Evolutionary conservation across 23 tunicate genomes (phyloP), one percentile per base, ranked within the genome.

Genomic region (Halocynthia roretzi): DNA sequence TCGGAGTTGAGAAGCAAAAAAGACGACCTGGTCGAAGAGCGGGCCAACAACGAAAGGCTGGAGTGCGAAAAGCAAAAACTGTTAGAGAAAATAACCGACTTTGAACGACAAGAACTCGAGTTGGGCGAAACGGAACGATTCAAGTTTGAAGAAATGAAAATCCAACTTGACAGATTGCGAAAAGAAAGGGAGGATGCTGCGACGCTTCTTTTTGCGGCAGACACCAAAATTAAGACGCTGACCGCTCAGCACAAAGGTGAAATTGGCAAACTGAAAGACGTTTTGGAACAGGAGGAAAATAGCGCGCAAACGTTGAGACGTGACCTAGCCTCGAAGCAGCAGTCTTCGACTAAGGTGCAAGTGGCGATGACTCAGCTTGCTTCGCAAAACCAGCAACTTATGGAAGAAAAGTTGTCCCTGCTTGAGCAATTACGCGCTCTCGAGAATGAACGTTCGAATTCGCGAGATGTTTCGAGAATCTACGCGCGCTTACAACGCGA

Each of bases 361-460:
- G 7, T 86, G 2, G 93, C 93, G 11, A 77, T 87, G 80, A 71
- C 80, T 75, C 82, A 82, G 51, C 75, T 87, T 11, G 78, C 93
- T 10, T 76, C 82, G 6, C 93, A 87, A 77, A 87, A 87, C 76
- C 93, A 87, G 57, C 86, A 82, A 51, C 83, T 87, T 7, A 56
- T 82, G 64, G 86, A 87, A 48, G 83, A 87, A 70, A 87, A 87
- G 56, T 57, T 82, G 5, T 55, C 80, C 7, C 74, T 87, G 0
- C 83, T 76, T 52, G 93, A 87, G 19, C 80, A 78, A 70, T 81
- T 86, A 23, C 51, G 85, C 54, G 49, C 68, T 51, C 86, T 87
- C 6, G 93, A 87, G 57, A 77, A 82, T 0, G 82, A 68, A 22
- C 87, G 85, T 5, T 54, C 72, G 15, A 61, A 65, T 20, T 54